phyloP scores from a whole-genome alignment of 2,888 invertebrate species.

The Vesta saturnalis region DNA sequence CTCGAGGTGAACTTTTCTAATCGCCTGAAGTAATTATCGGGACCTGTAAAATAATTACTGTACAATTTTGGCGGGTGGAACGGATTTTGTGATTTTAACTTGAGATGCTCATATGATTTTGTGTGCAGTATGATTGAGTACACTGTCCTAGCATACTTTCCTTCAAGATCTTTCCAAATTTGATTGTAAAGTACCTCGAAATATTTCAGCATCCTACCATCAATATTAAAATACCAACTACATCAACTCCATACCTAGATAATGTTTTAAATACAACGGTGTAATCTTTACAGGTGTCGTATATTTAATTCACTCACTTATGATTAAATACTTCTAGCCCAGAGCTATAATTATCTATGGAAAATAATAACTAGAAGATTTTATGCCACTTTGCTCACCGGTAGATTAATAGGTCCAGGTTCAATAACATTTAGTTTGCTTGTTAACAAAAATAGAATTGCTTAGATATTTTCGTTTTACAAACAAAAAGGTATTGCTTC shows the following conservation, averaged over 20 bases:
- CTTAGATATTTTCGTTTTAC: too few relatives aligned
- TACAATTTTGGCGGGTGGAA: slow-evolving; percentile 76
- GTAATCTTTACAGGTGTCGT: too few relatives aligned
- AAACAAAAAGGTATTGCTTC: too few relatives aligned
- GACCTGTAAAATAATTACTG: slow-evolving; percentile 80
- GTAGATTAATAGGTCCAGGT: too few relatives aligned
- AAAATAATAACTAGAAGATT: too few relatives aligned
- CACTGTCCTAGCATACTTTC: slow-evolving; percentile 56
- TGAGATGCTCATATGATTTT: slow-evolving; percentile 73
- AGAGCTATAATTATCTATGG: too few relatives aligned
- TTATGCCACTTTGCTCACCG: too few relatives aligned
- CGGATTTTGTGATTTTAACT: slow-evolving; percentile 75
- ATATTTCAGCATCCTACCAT: slow-evolving; percentile 57
- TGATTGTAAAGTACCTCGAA: slow-evolving; percentile 67
- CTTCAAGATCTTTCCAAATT: slow-evolving; percentile 67
- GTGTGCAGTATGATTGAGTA: slow-evolving; percentile 79
- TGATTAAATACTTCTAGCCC: too few relatives aligned
- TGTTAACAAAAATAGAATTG: too few relatives aligned
- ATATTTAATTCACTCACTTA: too few relatives aligned
- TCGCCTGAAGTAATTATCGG: slow-evolving; percentile 59
- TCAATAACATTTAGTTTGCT: too few relatives aligned
- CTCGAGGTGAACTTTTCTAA: slow-evolving; percentile 63
- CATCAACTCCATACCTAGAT: slow-evolving; percentile 78
- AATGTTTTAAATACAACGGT: slow-evolving; percentile 64
- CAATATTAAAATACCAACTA: slow-evolving; percentile 63